A percentile compares a stretch with the other conserved stretches of the same genome.
Evolutionary conservation across 1,140 invertebrate species (phyloP).

Genomic region (Leptestheria dahalacensis): DNA sequence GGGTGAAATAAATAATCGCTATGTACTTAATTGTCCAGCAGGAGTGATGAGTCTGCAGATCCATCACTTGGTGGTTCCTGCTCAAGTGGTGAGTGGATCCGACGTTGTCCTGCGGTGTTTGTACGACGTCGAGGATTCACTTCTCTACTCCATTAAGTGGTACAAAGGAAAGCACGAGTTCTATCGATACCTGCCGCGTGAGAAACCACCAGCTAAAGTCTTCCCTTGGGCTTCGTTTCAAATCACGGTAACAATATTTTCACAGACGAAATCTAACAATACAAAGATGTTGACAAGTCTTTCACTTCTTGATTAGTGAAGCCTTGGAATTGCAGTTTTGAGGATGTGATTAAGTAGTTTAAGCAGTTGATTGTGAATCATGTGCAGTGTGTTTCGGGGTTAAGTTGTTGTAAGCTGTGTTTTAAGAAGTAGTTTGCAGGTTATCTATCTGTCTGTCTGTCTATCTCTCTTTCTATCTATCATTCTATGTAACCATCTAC

Average conservation of each 20-base stretch:
- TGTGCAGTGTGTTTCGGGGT: no score
- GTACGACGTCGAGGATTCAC: conserved; percentile 48
- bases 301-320: no score
- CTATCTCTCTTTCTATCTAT: no score
- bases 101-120: conserved; percentile 48
- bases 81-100: conserved; percentile 2
- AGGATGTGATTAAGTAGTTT: no score
- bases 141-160: conserved; percentile 33
- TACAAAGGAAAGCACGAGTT: conserved; percentile 45
- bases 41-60: background rate
- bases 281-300: no score
- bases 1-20: background rate
- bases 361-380: no score
- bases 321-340: no score
- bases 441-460: no score
- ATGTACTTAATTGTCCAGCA: background rate
- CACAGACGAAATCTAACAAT: no score
- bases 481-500: no score
- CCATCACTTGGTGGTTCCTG: background rate
- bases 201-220: conserved; percentile 4
- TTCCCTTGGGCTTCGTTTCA: conserved; percentile 33
- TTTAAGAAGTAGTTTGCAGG: no score
- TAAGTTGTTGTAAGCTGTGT: no score
- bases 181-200: conserved; percentile 11
- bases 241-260: conserved; percentile 66